These are phyloP conservation scores for Papilio dardanus DNA, from an alignment of 1,140 invertebrate species.

Conservation along the genomic window DNA sequence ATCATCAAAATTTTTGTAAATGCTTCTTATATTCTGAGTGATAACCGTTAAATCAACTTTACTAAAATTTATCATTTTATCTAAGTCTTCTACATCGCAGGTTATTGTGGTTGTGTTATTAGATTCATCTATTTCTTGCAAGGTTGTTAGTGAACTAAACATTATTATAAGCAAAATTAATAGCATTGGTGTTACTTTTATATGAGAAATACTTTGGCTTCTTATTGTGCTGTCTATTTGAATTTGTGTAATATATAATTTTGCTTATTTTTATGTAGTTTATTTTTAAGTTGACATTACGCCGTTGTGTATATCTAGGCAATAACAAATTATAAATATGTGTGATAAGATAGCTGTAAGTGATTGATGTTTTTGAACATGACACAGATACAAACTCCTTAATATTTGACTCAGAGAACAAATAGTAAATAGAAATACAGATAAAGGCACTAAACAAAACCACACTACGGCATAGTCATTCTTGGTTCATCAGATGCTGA, in stretches of 20 bases:
- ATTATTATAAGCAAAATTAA: not conserved
- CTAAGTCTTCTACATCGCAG: constrained; percentile 31
- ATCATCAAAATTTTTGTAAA: constrained; percentile 36
- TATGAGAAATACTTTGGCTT: not conserved
- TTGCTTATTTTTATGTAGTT: not conserved
- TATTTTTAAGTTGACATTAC: not conserved
- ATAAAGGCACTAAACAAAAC: not conserved
- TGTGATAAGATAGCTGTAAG: not conserved
- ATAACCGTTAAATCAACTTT: constrained; percentile 32
- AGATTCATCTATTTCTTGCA: constrained; percentile 32
- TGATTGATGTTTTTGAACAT: not conserved
- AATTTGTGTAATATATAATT: not conserved
- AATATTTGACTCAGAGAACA: not conserved
- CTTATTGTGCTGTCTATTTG: not conserved
- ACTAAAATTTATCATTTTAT: constrained; percentile 16
- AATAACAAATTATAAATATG: not conserved
- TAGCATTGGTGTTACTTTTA: not conserved
- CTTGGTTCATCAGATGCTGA: not conserved
- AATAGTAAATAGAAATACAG: not conserved
- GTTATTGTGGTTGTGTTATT: constrained; percentile 3
- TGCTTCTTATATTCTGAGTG: constrained; percentile 36
- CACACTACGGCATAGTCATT: not conserved
- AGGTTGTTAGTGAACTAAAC: constrained; percentile 24
- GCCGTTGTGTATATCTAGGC: not conserved
- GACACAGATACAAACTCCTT: not conserved